Evolutionary conservation across 2,113 vertebrate species (phyloP), one percentile per base, ranked within the genome.

Genomic region (Grallaria varia): DNA sequence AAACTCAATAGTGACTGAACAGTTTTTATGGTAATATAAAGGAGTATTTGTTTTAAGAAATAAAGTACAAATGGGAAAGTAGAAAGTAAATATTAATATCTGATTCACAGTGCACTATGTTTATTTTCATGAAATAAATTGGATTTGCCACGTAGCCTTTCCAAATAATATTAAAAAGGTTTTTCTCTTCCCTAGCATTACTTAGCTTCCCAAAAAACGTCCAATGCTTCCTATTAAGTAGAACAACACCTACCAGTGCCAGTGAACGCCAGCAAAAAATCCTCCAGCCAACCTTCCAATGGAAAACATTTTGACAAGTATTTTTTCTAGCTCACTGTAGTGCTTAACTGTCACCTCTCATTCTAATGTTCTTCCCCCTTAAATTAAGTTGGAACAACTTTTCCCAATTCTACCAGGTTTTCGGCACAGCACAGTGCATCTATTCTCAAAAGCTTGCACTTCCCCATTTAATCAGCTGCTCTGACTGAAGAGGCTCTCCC

Each of bases 251-350:
- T 83, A 79, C 62, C 56, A 77, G 58, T 35, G 79, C 69, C 87
- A 95, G 85, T 50, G 66, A 92, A 81, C 60, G 93, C 55, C 40
- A 94, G 72, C 45, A 86, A 87, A 95, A 94, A 69, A 35, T 39
- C 47, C 55, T 92, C 16, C 80, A 81, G 76, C 55, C 60, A 93
- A 55, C 8, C n/a, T 77, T 67, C 56, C 39, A 52, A 21, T 37
- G 55, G 73, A 94, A 96, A 93, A 71, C 33, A 84, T 22, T 22
- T 47, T 78, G 64, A 71, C 30, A 50, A 90, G 59, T 56, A 53
- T 39, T 67, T 94, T 90, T 76, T 62, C 67, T 92, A 58, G 40
- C 75, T 88, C 2, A 1, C 53, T 69, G 21, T 21, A 45, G 37
- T 25, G 72, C 27, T 22, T 52, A 67, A 44, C 68, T 7, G 3